Evolutionary conservation across 1,140 invertebrate species (phyloP).

Genomic region (Musca vetustissima): DNA sequence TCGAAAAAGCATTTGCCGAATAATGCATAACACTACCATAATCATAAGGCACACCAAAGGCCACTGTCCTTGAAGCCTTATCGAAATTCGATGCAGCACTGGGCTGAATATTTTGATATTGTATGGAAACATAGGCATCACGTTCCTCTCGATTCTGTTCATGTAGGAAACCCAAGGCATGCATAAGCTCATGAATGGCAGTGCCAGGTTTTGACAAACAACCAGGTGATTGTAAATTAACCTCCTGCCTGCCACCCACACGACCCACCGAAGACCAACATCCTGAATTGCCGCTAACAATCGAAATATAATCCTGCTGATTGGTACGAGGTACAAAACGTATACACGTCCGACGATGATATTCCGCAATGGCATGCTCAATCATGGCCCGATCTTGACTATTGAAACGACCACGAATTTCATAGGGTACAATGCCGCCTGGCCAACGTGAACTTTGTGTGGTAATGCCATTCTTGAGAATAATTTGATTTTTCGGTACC

Average conservation of each 20-base stretch:
- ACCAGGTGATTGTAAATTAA: slow-evolving; percentile 73
- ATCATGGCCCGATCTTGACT: slow-evolving; percentile 57
- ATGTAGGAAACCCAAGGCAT: slow-evolving; percentile 82
- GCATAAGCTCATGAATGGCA: slow-evolving; percentile 81
- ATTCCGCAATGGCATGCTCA: slow-evolving; percentile 66
- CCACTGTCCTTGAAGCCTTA: slow-evolving; percentile 63
- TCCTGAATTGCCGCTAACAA: slow-evolving; percentile 68
- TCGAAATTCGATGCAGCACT: slow-evolving; percentile 70
- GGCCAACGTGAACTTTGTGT: slow-evolving; percentile 65
- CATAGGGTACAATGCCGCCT: slow-evolving; percentile 69
- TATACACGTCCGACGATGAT: slow-evolving; percentile 72
- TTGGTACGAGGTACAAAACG: slow-evolving; percentile 66
- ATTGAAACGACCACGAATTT: slow-evolving; percentile 65
- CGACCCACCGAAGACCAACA: slow-evolving; percentile 81
- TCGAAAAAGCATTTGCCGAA: slow-evolving; percentile 73
- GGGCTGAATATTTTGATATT: slow-evolving; percentile 60
- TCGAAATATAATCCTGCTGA: slow-evolving; percentile 69
- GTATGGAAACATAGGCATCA: slow-evolving; percentile 72
- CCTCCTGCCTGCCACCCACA: slow-evolving; percentile 64
- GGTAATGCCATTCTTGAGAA: slow-evolving; percentile 63
- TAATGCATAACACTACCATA: slow-evolving; percentile 86
- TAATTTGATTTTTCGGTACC: slow-evolving; percentile 58
- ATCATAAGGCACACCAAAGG: slow-evolving; percentile 73
- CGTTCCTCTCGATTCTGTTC: slow-evolving; percentile 82
- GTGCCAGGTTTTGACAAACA: slow-evolving; percentile 75